Evolutionary conservation across 2,888 invertebrate species (phyloP).

Genomic region (Hirtodrosophila duncani): DNA sequence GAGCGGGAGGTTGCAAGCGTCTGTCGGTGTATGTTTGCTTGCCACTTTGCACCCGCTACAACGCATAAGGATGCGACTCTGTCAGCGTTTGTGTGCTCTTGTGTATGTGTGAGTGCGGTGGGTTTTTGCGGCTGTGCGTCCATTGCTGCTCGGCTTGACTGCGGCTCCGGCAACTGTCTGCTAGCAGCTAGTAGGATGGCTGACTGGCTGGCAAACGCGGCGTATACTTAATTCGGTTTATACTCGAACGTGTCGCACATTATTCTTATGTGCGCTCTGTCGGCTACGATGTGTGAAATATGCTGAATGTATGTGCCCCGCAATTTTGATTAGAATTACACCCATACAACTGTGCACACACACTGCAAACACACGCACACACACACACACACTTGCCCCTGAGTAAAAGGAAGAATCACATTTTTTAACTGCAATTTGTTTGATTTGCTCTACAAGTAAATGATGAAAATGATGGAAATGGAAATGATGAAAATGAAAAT

Average conservation of each 20-base stretch:
- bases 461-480: slow-evolving; percentile 49
- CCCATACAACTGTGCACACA: not conserved
- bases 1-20: slow-evolving; percentile 1
- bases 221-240: slow-evolving; percentile 70
- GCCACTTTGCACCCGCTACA: slow-evolving; percentile 58
- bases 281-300: slow-evolving; percentile 66
- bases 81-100: slow-evolving; percentile 25
- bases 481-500: slow-evolving; percentile 22
- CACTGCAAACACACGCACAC: not conserved
- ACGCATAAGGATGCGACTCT: slow-evolving; percentile 60
- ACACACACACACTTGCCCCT: slow-evolving; percentile 8
- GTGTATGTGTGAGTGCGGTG: slow-evolving; percentile 33
- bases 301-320: slow-evolving; percentile 63
- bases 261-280: slow-evolving; percentile 50
- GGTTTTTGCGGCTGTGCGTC: slow-evolving; percentile 48
- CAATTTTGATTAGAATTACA: slow-evolving; percentile 56
- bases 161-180: slow-evolving; percentile 7
- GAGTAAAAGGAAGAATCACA: slow-evolving; percentile 37
- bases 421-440: slow-evolving; percentile 45
- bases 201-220: slow-evolving; percentile 56
- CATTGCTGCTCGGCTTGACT: not conserved
- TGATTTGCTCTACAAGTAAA: slow-evolving; percentile 58
- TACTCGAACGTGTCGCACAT: slow-evolving; percentile 68
- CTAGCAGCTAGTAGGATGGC: slow-evolving; percentile 23
- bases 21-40: slow-evolving; percentile 37